Evolutionary conservation across 2,888 invertebrate species (phyloP), one percentile per base, ranked within the genome.

Genomic region (Cactoblastis cactorum): DNA sequence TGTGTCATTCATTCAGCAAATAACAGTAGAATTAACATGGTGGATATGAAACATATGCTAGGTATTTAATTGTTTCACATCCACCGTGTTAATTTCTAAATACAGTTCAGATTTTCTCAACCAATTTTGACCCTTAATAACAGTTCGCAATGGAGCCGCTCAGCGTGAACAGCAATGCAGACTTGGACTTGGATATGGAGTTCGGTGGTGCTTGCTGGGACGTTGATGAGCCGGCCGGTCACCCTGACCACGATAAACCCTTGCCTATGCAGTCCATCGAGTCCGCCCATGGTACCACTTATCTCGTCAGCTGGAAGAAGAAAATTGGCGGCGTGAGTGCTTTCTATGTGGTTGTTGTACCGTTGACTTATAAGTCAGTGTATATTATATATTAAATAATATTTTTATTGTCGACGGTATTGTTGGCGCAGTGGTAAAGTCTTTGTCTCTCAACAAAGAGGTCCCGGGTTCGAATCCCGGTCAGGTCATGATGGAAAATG

Each of bases 211-310:
- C 15, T 15, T 17, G 38, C 18, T 38, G 17, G 11, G 38, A 38
- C 35, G 1, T 19, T 19, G 69, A 66, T 52, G 75, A 71, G 54
- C 58, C 61, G 8, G 55, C 52, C 0, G 79, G 69, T 53, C 75
- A 74, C 55, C 67, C 57, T 41, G 55, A 49, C 17, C 38, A 39
- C 59, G 62, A 69, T 49, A 78, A 78, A 58, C 86, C 86, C 1
- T 54, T 83, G 0, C 78, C 85, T 54, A 88, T 87, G 87, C 85
- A 86, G 77, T 82, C 83, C 62, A 86, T 88, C 52, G 79, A 84
- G 41, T 80, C 80, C 22, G 78, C 80, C 22, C 79, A 82, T 67
- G 87, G 87, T 9, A 81, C 83, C 69, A 82, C 84, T 0, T 87
- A 88, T 65, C 77, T 86, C 55, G 84, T 87, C 63, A 84, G 85